A percentile compares a stretch with the other conserved stretches of the same genome.
Evolutionary conservation across 2,888 invertebrate species (phyloP).

Genomic region (Heterodera filipjevi): DNA sequence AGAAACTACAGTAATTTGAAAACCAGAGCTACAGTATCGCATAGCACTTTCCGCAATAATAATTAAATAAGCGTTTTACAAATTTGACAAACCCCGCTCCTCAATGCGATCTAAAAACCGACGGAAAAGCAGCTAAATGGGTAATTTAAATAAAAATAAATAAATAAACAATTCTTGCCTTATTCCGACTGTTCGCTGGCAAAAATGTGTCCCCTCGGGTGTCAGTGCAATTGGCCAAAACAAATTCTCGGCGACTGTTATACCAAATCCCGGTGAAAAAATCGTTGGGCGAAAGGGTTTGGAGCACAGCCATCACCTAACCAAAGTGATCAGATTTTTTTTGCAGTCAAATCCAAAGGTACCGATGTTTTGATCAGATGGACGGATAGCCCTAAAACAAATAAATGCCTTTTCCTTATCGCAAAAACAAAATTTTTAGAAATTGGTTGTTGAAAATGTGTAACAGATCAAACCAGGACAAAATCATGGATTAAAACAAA

Average conservation of each 20-base stretch:
- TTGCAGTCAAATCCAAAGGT: constrained; percentile 22
- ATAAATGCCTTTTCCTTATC: no score
- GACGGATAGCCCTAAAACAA: constrained; percentile 51
- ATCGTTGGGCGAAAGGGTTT: constrained; percentile 60
- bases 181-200: constrained; percentile 63
- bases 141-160: neutral
- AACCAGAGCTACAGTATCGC: no score
- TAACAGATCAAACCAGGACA: no score
- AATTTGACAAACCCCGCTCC: constrained; percentile 20
- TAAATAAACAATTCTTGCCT: constrained; percentile 32
- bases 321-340: neutral
- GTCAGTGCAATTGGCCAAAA: constrained; percentile 40
- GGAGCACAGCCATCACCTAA: constrained; percentile 45
- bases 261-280: constrained; percentile 60
- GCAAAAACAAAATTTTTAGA: no score
- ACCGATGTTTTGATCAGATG: constrained; percentile 60
- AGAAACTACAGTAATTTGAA: no score
- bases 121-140: constrained; percentile 21
- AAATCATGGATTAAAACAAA: no score
- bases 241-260: constrained; percentile 44
- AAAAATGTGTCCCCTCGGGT: constrained; percentile 50
- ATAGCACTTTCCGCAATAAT: no score
- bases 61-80: no score
- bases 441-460: no score
- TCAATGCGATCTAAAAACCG: constrained; percentile 22